phyloP scores from a whole-genome alignment of 2,888 invertebrate genomes.

The Dryobota labecula region DNA sequence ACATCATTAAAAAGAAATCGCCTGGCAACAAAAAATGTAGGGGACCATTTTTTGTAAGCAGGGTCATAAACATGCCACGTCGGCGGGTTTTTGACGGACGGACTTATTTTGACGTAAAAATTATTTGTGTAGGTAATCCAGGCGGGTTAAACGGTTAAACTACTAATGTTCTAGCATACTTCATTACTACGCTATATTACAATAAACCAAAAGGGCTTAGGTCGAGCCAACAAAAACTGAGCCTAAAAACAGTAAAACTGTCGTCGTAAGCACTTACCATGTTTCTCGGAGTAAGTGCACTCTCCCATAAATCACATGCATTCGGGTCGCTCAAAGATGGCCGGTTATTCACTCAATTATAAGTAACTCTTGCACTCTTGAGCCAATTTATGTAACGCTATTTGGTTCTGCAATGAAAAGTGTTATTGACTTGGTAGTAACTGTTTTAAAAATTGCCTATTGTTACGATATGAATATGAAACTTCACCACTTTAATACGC shows the following conservation, averaged over 20 bases:
- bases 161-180: constrained; percentile 16
- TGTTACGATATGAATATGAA: too few relatives aligned
- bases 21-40: too few relatives aligned
- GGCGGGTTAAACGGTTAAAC: too few relatives aligned
- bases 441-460: constrained; percentile 21
- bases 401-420: constrained; percentile 59
- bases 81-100: too few relatives aligned
- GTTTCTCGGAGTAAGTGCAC: constrained; percentile 82
- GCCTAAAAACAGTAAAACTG: constrained; percentile 51
- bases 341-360: constrained; percentile 56
- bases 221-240: constrained; percentile 15
- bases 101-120: too few relatives aligned
- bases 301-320: constrained; percentile 81
- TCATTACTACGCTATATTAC: constrained; percentile 1
- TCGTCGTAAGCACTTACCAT: constrained; percentile 79
- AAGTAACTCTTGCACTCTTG: constrained; percentile 49
- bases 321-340: constrained; percentile 75
- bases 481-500: too few relatives aligned
- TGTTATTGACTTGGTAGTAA: constrained; percentile 25
- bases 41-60: too few relatives aligned
- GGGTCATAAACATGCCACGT: too few relatives aligned
- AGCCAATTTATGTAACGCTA: constrained; percentile 44
- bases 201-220: constrained; percentile 27
- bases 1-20: too few relatives aligned
- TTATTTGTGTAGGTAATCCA: too few relatives aligned